These are phyloP conservation scores for Bombycilla garrulus DNA, from an alignment of 2,113 vertebrate species.

Conservation along the genomic window DNA sequence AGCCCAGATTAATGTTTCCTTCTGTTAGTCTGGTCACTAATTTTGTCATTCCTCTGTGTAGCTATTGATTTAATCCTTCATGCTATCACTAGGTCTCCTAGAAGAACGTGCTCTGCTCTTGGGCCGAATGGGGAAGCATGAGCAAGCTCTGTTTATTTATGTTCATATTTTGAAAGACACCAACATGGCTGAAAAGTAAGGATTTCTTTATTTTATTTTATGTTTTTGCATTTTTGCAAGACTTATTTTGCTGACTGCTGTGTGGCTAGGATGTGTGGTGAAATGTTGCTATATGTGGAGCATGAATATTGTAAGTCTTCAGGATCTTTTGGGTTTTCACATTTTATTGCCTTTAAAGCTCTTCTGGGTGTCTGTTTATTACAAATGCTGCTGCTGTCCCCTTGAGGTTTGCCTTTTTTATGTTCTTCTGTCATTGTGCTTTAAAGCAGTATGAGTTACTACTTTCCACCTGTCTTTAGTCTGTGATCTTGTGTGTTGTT, in stretches of 20 bases:
- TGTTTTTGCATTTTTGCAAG: not conserved
- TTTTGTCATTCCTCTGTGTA: not conserved
- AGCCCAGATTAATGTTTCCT: not conserved
- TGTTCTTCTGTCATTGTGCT: not conserved
- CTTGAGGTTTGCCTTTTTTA: not conserved
- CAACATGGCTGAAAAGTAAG: constrained; percentile 92
- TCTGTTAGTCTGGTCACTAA: not conserved
- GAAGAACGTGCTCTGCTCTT: constrained; percentile 93
- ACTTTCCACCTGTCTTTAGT: not conserved
- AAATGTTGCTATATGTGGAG: not conserved
- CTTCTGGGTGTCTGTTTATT: not conserved
- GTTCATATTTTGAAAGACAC: constrained; percentile 93
- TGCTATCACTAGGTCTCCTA: constrained; percentile 80
- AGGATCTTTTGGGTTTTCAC: not conserved
- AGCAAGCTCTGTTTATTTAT: constrained; percentile 97
- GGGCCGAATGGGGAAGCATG: constrained; percentile 97
- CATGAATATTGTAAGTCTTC: not conserved
- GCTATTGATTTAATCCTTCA: not conserved
- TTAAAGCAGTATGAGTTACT: not conserved
- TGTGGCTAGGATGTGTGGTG: not conserved
- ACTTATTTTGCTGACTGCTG: not conserved
- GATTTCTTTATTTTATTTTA: not conserved
- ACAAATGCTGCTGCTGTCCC: not conserved
- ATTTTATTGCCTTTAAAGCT: not conserved
- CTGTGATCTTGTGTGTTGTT: not conserved